These are phyloP conservation scores for Lethocerus indicus DNA, from an alignment of 1,140 invertebrate genomes.

Conservation along the genomic window DNA sequence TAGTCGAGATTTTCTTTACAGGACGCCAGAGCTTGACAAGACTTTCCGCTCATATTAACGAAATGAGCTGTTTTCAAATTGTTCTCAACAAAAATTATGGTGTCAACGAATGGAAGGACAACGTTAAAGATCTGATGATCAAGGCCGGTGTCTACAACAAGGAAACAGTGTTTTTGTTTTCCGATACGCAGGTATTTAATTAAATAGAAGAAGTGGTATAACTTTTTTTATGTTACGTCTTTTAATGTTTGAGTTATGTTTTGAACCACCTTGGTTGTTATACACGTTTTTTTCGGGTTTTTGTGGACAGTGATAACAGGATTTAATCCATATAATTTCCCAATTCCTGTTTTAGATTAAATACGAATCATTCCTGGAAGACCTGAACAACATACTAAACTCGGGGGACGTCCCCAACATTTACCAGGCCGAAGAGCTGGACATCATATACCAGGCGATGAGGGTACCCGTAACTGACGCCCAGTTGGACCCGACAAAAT, in stretches of 20 bases:
- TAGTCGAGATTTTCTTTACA: slow-evolving; percentile 15
- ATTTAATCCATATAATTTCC: too few relatives aligned
- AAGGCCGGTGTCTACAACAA: slow-evolving; percentile 32
- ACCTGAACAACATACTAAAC: slow-evolving; percentile 33
- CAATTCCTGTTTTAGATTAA: slow-evolving; percentile 38
- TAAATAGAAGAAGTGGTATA: too few relatives aligned
- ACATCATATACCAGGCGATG: slow-evolving; percentile 40
- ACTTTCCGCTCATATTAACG: slow-evolving; percentile 39
- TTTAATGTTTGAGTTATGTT: too few relatives aligned
- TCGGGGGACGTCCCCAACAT: slow-evolving; percentile 86
- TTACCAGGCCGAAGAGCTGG: slow-evolving; percentile 49
- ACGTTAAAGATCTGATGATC: slow-evolving; percentile 40
- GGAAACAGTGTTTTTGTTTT: slow-evolving; percentile 46
- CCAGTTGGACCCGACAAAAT: slow-evolving; percentile 47
- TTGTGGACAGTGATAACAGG: too few relatives aligned
- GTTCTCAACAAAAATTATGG: slow-evolving; percentile 30
- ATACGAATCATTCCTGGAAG: slow-evolving; percentile 25
- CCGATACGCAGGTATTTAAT: slow-evolving; percentile 36
- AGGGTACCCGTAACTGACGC: slow-evolving; percentile 39
- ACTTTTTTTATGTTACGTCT: too few relatives aligned
- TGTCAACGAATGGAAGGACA: slow-evolving; percentile 40
- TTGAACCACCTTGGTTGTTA: too few relatives aligned
- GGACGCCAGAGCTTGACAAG: slow-evolving; percentile 45
- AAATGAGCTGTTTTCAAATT: slow-evolving; percentile 38
- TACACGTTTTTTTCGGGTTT: too few relatives aligned